Base-by-base conservation (phyloP, 1,140 invertebrate genomes). In the Lepidurus couesii region DNA sequence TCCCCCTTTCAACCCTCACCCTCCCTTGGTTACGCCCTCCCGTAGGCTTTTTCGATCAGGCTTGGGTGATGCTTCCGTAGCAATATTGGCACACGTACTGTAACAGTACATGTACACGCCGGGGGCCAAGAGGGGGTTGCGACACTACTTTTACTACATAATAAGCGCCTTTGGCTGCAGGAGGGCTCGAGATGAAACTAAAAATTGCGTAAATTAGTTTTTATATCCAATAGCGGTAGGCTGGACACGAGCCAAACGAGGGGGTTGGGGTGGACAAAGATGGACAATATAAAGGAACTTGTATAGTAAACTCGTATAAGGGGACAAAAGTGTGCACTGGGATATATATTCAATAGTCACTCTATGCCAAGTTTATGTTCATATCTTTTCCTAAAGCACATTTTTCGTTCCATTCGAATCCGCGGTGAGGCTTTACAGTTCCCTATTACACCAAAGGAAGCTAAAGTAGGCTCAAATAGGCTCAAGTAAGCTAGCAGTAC, bases 191-290 rank as follows among this genome's bases (percentile, higher is more conserved):
- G 21, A 65, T 65, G 53, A 65, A 65, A 65, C 53, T 65, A 8
- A n/a, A 65, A 16, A 65, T 65, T 65, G n/a, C 53, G 53, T 65
- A 65, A 34, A 65, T 65, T 65, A 65, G 53, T 65, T 65, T 65
- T 65, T 65, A 21, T 9, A 65, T 65, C 53, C 53, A 9, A 65
- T 65, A 65, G n/a, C 21, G 53, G 13, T 13, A 65, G 6, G 53
- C 53, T 65, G 53, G 53, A 65, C 53, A 65, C 16, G 16, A 65
- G 53, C 9, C 53, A 65, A 34, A 34, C 34, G 34, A 34, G 34
- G 34, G 34, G 34, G 3, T 34, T 26, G 26, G 34, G 34, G 3
- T 34, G 2, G 34, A 34, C 13, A 65, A 21, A 65, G 53, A 21
- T 65, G 53, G 53, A 65, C n/a, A 21, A 4, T 16, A 65, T 65